These are phyloP conservation scores for Dendrocopos noguchii DNA, from an alignment of 2,113 vertebrate genomes.

Conservation along the genomic window DNA sequence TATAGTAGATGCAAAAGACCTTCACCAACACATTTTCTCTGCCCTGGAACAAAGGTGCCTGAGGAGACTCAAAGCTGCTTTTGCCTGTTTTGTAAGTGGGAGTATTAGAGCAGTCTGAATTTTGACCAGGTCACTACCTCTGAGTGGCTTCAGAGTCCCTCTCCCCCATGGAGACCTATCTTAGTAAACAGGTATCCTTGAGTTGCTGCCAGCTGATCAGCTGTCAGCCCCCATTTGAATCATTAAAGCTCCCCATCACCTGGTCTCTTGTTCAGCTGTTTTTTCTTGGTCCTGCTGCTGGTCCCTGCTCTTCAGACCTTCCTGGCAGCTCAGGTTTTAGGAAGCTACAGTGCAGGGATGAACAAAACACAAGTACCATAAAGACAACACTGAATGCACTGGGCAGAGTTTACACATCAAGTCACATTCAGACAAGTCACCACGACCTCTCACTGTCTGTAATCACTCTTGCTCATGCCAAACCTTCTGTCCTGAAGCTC, in stretches of 20 bases:
- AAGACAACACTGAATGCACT: neutral
- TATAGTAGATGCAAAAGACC: neutral
- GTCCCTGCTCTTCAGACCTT: neutral
- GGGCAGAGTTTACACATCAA: neutral
- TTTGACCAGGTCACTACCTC: neutral
- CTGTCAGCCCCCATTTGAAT: neutral
- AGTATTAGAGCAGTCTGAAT: neutral
- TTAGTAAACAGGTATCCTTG: neutral
- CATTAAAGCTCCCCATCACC: neutral
- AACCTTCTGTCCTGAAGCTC: neutral
- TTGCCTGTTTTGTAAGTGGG: neutral
- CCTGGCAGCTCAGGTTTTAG: neutral
- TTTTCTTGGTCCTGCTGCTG: neutral
- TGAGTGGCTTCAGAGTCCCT: neutral
- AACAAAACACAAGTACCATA: neutral
- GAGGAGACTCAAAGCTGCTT: neutral
- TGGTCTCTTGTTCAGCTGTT: neutral
- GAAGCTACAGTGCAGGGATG: neutral
- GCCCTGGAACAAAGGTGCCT: neutral
- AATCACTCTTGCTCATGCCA: neutral
- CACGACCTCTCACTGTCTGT: neutral
- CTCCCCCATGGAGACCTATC: neutral
- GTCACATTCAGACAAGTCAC: neutral
- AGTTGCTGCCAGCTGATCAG: neutral
- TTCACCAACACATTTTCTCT: neutral